Base-by-base conservation (phyloP, 2,113 vertebrate genomes). In the Eupsittula cactorum region DNA sequence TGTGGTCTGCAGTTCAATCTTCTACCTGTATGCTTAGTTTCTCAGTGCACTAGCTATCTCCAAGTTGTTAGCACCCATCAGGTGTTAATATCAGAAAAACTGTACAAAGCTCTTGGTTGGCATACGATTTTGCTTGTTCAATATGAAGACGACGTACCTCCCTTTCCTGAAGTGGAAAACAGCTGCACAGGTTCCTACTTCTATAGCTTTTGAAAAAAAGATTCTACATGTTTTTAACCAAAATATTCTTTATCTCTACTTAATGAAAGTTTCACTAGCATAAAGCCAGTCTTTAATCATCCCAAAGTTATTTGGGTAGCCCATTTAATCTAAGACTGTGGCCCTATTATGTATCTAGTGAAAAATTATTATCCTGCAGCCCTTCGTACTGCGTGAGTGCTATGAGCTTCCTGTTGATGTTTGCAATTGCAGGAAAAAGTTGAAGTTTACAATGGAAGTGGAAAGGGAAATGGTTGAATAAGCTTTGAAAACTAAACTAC, bases 391-490 rank as follows among this genome's bases (percentile, higher is more conserved):
- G 35, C 12, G 1, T 47, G 86, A 76, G 39, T 80, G 35, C 63
- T 83, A 31, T 78, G 46, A 78, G 55, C 50, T 92, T 95, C 92
- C 86, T 94, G 91, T 71, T 90, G 41, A 65, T 80, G 59, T 88
- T 88, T 86, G 46, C 39, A 60, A 18, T 35, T 80, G 88, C 87
- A 81, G 73, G 82, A 92, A 93, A 88, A 95, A 86, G 90, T 42
- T 90, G 47, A 88, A 71, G 47, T 77, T 88, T 94, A 92, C 71
- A 90, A 79, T 93, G 82, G 73, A 84, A 75, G 50, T 92, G 65
- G 65, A 84, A 95, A 94, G 47, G 95, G 88, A 97, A 97, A 94
- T 83, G 86, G 75, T 82, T 84, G 71, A 96, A 90, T 95, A 95
- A 86, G 65, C 65, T 81, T 94, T 97, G 84, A 87, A 78, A 95